These are phyloP conservation scores for Drosophila malerkotliana DNA, from an alignment of 1,140 invertebrate species.

Conservation along the genomic window DNA sequence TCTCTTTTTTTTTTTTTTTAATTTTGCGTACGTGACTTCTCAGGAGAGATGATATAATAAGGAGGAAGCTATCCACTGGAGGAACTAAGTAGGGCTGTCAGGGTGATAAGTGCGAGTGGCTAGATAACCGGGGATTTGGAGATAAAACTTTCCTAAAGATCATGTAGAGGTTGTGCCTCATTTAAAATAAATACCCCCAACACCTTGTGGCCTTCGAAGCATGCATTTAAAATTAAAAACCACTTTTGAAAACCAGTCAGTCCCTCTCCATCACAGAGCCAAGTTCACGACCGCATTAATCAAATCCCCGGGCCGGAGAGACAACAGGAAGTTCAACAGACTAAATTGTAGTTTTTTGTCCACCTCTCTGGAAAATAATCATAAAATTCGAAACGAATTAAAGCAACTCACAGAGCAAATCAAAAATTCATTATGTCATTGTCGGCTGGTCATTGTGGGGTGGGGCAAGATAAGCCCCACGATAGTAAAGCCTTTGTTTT, in stretches of 20 bases:
- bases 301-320: slow-evolving; percentile 27
- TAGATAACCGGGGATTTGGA: neutral
- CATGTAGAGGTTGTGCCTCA: too few relatives aligned
- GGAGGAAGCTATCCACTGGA: slow-evolving; percentile 9
- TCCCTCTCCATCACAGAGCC: neutral
- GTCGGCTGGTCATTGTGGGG: neutral
- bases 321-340: slow-evolving; percentile 65
- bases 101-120: too few relatives aligned
- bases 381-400: slow-evolving; percentile 42
- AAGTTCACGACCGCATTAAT: slow-evolving; percentile 44
- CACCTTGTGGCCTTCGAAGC: neutral
- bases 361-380: slow-evolving; percentile 37
- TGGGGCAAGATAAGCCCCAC: slow-evolving; percentile 20
- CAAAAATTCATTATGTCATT: slow-evolving; percentile 42
- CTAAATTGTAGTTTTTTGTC: slow-evolving; percentile 26
- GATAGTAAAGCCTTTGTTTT: slow-evolving; percentile 8
- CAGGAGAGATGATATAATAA: slow-evolving; percentile 30
- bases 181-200: too few relatives aligned
- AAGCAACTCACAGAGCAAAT: slow-evolving; percentile 19
- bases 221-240: neutral
- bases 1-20: slow-evolving; percentile 35
- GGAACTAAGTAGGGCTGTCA: too few relatives aligned
- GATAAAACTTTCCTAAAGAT: neutral
- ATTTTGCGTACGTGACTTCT: slow-evolving; percentile 66
- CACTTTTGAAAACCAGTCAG: neutral